Conservation (phyloP, 2,797 vertebrate species). For the Taeniopygia guttata region DNA sequence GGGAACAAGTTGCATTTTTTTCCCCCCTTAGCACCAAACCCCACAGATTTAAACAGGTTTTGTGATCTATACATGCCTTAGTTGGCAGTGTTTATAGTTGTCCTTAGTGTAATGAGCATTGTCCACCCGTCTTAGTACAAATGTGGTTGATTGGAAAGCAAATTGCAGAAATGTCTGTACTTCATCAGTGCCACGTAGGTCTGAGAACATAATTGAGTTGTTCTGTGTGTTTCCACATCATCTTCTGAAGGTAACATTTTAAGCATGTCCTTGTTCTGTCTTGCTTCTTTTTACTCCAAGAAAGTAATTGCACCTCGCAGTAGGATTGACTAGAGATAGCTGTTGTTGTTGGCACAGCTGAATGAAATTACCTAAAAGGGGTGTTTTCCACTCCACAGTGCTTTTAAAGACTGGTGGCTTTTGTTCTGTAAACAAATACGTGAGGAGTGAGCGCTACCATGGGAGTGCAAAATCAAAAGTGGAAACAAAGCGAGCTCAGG, state of each 20-base stretch:
- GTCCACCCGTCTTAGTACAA: background rate
- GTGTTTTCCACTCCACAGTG: constrained; percentile 41
- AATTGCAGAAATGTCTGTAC: background rate
- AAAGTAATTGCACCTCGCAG: constrained; percentile 42
- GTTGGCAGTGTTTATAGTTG: constrained; percentile 21
- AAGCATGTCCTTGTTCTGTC: constrained; percentile 30
- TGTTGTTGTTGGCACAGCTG: constrained; percentile 55
- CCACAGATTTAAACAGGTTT: background rate
- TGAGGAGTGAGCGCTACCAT: constrained; percentile 14
- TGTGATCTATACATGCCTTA: background rate
- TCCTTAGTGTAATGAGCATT: background rate
- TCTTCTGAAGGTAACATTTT: constrained; percentile 42
- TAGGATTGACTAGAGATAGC: constrained; percentile 51
- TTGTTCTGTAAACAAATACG: constrained; percentile 65
- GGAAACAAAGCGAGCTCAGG: constrained; percentile 20
- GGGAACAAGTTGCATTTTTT: background rate
- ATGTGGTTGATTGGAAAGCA: constrained; percentile 24
- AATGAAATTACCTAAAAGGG: constrained; percentile 64
- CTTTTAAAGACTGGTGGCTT: constrained; percentile 54
- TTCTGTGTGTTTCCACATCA: constrained; percentile 38
- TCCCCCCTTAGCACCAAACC: background rate
- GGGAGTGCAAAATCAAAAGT: constrained; percentile 51
- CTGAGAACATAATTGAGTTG: constrained; percentile 42
- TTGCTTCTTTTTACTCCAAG: constrained; percentile 34
- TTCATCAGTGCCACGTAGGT: constrained; percentile 8